phyloP scores from a whole-genome alignment of 2,797 vertebrate genomes.

The Gastrophryne carolinensis region DNA sequence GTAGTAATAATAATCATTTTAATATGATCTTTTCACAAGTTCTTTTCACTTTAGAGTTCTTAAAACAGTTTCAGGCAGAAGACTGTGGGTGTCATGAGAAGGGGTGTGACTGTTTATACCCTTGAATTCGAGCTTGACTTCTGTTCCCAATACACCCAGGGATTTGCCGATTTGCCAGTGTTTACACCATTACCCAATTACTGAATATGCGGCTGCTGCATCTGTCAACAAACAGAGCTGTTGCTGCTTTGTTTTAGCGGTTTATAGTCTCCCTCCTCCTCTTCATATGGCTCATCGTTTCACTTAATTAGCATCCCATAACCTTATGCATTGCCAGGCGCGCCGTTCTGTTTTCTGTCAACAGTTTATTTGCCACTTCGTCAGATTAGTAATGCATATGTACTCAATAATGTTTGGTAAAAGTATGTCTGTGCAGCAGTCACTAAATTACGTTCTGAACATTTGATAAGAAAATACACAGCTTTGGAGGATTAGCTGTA shows the following conservation, averaged over 20 bases:
- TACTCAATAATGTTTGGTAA: too few species aligned
- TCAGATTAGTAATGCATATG: conserved; percentile 53
- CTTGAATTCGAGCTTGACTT: conserved; percentile 62
- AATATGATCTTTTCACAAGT: conserved; percentile 45
- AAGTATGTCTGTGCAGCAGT: too few species aligned
- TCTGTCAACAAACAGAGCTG: conserved; percentile 99
- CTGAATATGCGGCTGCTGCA: conserved; percentile 92
- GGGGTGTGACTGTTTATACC: conserved; percentile 59
- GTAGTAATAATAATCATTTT: neutral
- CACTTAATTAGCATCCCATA: conserved; percentile 83
- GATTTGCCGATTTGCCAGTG: conserved; percentile 92
- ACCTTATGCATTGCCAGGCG: conserved; percentile 69
- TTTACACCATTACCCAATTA: conserved; percentile 99
- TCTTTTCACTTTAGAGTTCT: conserved; percentile 48
- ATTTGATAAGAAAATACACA: too few species aligned
- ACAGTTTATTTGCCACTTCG: conserved; percentile 63
- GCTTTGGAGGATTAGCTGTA: too few species aligned
- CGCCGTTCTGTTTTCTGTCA: conserved; percentile 73
- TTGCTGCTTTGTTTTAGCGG: conserved; percentile 82
- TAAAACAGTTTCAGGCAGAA: conserved; percentile 51
- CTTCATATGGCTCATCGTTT: conserved; percentile 76
- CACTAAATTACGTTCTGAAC: too few species aligned
- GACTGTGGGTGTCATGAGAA: conserved; percentile 46
- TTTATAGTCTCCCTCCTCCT: conserved; percentile 66
- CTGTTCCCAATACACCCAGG: conserved; percentile 77